phyloP scores from a whole-genome alignment of 2,113 vertebrate genomes.

The Tylochromis polylepis region DNA sequence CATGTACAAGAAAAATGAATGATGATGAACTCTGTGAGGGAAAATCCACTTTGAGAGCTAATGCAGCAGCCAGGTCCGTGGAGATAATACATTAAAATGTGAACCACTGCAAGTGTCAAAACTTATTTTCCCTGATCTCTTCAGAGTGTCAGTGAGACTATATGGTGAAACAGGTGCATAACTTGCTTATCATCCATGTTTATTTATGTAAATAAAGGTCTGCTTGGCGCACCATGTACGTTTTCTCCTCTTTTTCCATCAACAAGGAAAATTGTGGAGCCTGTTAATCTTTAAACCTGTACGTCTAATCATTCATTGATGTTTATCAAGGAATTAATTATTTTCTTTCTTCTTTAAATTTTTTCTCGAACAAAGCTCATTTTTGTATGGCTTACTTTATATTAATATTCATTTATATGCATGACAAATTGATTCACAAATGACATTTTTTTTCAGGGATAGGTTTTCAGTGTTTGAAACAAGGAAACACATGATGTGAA shows the following conservation, averaged over 20 bases:
- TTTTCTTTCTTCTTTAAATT: neutral
- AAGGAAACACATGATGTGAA: neutral
- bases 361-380: neutral
- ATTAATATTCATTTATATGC: neutral
- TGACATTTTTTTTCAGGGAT: neutral
- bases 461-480: neutral
- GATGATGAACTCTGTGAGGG: slow-evolving; percentile 19
- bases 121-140: neutral
- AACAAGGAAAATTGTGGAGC: neutral
- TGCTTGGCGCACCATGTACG: neutral
- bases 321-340: neutral
- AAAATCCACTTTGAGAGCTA: slow-evolving; percentile 7
- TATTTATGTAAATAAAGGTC: slow-evolving; percentile 50
- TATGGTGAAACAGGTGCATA: slow-evolving; percentile 48
- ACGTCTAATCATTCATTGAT: neutral
- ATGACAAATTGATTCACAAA: neutral
- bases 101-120: neutral
- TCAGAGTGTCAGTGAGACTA: neutral
- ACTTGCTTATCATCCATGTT: slow-evolving; percentile 32
- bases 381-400: neutral
- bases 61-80: neutral
- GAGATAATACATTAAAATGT: slow-evolving; percentile 16
- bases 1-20: slow-evolving; percentile 31
- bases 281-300: slow-evolving; percentile 21
- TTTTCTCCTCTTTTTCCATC: neutral